Evolutionary conservation across 2,797 vertebrate species (phyloP), one percentile per base, ranked within the genome.

Genomic region (Otus scops): DNA sequence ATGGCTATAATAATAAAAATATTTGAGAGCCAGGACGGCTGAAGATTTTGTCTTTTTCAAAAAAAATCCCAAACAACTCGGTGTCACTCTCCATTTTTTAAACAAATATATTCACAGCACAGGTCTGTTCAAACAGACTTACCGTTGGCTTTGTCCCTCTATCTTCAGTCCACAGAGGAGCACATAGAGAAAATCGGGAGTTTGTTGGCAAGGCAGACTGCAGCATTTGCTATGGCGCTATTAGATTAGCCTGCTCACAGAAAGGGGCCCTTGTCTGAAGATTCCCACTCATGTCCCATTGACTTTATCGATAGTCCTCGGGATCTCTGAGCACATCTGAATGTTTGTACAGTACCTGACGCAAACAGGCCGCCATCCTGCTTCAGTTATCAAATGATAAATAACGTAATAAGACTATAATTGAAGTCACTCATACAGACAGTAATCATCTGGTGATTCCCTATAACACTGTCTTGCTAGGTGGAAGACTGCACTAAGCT

Each of bases 371-470:
- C 0, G 2, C 60, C 0, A 0, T 88, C 84, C 68, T 51, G 78
- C 88, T 94, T 92, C 93, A 92, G 91, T 97, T 92, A 80, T 86
- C 75, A 84, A 87, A 92, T 51, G 84, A 92, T 94, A 94, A 94
- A 95, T 92, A 89, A 64, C 76, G 53, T 70, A 76, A 89, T 92
- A 95, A 81, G 56, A 8, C 73, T 54, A 6, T 92, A 91, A 89
- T 53, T 92, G 93, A 82, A 95, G 91, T 89, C 89, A 88, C 85
- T 88, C 76, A 34, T 7, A 93, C 41, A 88, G 88, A n/a, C 78
- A 89, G 77, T 60, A 94, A 93, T 92, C 91, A 86, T 43, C 73
- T 48, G 2, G 28, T 89, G 93, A 92, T 88, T 96, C 92, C 85
- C 68, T 80, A 22, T 11, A 74, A 73, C 65, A 39, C 47, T 81